Evolutionary conservation across 35 echinoderm and acorn worm genomes (phyloP).

Genomic region (Patiria miniata): DNA sequence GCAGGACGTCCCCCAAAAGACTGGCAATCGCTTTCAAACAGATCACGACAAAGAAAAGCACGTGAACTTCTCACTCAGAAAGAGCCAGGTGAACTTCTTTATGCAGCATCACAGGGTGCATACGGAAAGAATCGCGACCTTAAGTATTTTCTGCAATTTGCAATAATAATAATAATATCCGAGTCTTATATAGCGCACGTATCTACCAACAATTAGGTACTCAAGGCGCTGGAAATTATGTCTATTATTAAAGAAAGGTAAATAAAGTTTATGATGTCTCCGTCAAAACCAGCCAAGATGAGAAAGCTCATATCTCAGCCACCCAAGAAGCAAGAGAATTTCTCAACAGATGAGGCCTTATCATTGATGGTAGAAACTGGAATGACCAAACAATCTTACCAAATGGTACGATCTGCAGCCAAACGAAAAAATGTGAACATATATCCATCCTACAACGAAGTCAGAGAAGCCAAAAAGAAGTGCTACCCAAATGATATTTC

Average conservation of each 20-base stretch:
- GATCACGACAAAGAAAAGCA: constrained; percentile 64
- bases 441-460: constrained; percentile 60
- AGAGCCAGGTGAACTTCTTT: constrained; percentile 50
- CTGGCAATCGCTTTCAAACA: constrained; percentile 40
- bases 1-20: constrained; percentile 20
- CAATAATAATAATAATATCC: too few species aligned
- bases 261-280: too few species aligned
- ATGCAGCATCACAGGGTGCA: constrained; percentile 52
- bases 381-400: constrained; percentile 59
- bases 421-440: constrained; percentile 58
- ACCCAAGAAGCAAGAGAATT: constrained; percentile 17
- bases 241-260: too few species aligned
- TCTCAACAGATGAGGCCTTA: constrained; percentile 60
- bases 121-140: constrained; percentile 52
- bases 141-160: constrained; percentile 62
- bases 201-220: too few species aligned
- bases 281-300: constrained; percentile 48
- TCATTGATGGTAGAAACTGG: constrained; percentile 57
- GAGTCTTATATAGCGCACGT: too few species aligned
- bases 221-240: too few species aligned
- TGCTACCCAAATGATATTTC: constrained; percentile 47
- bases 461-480: constrained; percentile 58
- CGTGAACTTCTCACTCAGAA: constrained; percentile 41
- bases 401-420: constrained; percentile 40
- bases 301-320: constrained; percentile 48